Conservation (phyloP, 2,888 invertebrate genomes). For the Cephalotes varians region DNA sequence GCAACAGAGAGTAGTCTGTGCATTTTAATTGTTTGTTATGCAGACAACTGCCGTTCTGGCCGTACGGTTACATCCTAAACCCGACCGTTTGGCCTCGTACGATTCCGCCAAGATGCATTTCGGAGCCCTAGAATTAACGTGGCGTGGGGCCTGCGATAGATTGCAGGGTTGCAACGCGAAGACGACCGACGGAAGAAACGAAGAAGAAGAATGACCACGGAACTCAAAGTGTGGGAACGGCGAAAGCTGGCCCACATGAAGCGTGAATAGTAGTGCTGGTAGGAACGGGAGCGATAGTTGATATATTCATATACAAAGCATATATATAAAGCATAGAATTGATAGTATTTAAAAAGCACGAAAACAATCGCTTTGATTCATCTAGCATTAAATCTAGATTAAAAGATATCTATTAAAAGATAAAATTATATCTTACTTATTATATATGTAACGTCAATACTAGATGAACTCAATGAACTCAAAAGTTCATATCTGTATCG, state of each 20-base stretch:
- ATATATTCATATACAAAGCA: background rate
- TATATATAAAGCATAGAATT: background rate
- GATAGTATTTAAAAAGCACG: background rate
- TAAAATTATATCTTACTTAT: background rate
- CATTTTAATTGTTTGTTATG: constrained; percentile 75
- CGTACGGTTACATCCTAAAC: constrained; percentile 59
- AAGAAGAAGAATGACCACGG: constrained; percentile 71
- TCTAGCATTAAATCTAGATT: no score
- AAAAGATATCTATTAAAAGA: no score
- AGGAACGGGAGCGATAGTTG: background rate
- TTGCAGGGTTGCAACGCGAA: constrained; percentile 78
- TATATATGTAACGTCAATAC: no score
- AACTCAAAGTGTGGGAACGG: constrained; percentile 80
- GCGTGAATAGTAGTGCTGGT: constrained; percentile 64
- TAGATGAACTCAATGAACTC: background rate
- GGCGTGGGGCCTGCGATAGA: constrained; percentile 78
- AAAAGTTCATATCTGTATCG: background rate
- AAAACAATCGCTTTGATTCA: background rate
- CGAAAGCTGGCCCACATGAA: constrained; percentile 75
- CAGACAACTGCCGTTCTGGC: constrained; percentile 59
- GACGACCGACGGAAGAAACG: constrained; percentile 67
- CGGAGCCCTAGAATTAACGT: constrained; percentile 81
- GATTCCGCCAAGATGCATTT: constrained; percentile 79
- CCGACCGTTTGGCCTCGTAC: constrained; percentile 66
- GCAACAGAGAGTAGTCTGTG: constrained; percentile 30